Evolutionary conservation across 2,113 vertebrate genomes (phyloP), one percentile per base, ranked within the genome.

Genomic region (Erythrolamprus reginae): DNA sequence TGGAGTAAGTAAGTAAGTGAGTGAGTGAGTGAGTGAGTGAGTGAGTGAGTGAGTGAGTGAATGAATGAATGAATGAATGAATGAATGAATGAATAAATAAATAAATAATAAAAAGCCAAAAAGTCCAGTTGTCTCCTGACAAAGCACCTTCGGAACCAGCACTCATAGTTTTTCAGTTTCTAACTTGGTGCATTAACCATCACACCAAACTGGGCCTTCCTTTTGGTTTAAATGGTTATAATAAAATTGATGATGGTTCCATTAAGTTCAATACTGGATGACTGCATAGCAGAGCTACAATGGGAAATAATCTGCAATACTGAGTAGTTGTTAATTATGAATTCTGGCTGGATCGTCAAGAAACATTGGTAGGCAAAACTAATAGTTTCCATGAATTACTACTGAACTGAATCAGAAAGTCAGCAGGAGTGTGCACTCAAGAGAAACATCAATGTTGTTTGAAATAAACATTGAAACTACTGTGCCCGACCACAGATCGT

Each of bases 301-400:
- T 45, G 93, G 61, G 53, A 9, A n/a, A 56, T 12, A 10, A 87
- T 1, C 26, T 17, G 85, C 83, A 93, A 58, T 90, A 94, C 0
- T 65, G 19, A 56, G 51, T 0, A 0, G 33, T 90, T 28, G 9
- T 53, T 89, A 87, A 90, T 13, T 94, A 1, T 53, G 23, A 38
- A 89, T 89, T 84, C 19, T 33, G 50, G 28, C 47, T 45, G 65
- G 33, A 89, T 48, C 24, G 55, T 91, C 93, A 89, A 86, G 21
- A 28, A 84, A 90, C 93, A 85, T 93, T 90, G 42, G 38, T 55
- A 89, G 92, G 56, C 1, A 90, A 93, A 91, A 88, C 26, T n/a
- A 2, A 10, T 70, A 87, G 38, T 45, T 48, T 52, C 21, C 88
- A 92, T 88, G 51, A 92, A 90, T 86, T 83, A 85, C 1, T 82